phyloP scores from a whole-genome alignment of 2,113 vertebrate genomes.

The Agelaius phoeniceus region DNA sequence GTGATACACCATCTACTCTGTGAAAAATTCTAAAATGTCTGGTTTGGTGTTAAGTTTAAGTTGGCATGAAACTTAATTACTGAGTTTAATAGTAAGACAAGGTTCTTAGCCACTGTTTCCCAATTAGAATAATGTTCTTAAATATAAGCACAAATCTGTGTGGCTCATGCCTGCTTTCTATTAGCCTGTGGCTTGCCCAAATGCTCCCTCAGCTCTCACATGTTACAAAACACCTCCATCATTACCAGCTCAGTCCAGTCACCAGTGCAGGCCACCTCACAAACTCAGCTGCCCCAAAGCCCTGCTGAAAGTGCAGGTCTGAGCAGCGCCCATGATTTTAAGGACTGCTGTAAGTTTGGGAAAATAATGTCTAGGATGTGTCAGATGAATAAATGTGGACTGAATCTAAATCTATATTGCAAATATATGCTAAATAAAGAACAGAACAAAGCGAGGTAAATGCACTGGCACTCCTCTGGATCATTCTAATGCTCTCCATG shows the following conservation, averaged over 20 bases:
- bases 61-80: background rate
- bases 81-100: background rate
- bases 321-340: background rate
- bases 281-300: background rate
- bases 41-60: background rate
- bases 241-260: rapidly evolving
- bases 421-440: background rate
- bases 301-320: background rate
- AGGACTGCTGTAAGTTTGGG: background rate
- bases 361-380: background rate
- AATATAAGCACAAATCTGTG: background rate
- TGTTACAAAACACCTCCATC: background rate
- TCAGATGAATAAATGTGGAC: background rate
- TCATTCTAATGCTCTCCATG: background rate
- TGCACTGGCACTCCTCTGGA: background rate
- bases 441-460: background rate
- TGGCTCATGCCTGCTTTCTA: background rate
- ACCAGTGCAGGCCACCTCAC: background rate
- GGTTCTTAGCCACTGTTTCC: background rate
- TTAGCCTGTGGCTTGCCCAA: background rate
- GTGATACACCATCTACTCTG: rapidly evolving
- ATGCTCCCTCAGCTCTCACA: background rate
- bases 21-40: background rate
- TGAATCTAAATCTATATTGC: background rate
- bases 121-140: background rate